phyloP scores from a whole-genome alignment of 64 coral and sea anemone genomes.

The Montipora foliosa region DNA sequence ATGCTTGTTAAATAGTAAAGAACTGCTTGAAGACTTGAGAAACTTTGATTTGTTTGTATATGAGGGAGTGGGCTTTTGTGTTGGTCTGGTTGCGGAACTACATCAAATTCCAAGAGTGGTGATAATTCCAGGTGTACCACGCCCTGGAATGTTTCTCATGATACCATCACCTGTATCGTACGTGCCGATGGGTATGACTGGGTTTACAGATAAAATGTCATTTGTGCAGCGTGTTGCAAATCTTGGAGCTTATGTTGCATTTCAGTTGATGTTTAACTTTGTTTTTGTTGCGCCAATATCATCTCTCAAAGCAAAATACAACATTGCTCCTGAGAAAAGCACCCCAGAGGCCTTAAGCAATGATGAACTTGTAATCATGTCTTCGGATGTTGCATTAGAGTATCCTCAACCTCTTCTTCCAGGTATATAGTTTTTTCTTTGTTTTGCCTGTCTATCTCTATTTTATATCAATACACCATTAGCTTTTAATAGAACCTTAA shows the following conservation, averaged over 20 bases:
- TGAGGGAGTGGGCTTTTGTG: constrained; percentile 17
- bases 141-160: not conserved
- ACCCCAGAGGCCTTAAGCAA: not conserved
- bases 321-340: constrained; percentile 69
- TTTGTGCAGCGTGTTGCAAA: constrained; percentile 70
- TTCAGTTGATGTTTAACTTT: not conserved
- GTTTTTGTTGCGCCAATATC: not conserved
- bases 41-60: constrained; percentile 63
- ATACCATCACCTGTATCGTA: constrained; percentile 51
- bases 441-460: not conserved
- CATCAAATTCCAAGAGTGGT: constrained; percentile 50
- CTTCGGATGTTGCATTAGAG: constrained; percentile 54
- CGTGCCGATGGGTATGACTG: not conserved
- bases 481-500: too few relatives aligned
- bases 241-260: not conserved
- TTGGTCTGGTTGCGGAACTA: constrained; percentile 15
- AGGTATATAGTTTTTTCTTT: not conserved
- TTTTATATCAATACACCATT: too few relatives aligned
- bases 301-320: constrained; percentile 38
- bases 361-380: not conserved
- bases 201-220: constrained; percentile 53
- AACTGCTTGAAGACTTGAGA: constrained; percentile 1
- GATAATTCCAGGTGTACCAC: not conserved
- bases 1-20: constrained; percentile 35
- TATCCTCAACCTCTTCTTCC: constrained; percentile 68